These are phyloP conservation scores for Dermolepida albohirtum DNA, from an alignment of 2,888 invertebrate genomes.

Conservation along the genomic window DNA sequence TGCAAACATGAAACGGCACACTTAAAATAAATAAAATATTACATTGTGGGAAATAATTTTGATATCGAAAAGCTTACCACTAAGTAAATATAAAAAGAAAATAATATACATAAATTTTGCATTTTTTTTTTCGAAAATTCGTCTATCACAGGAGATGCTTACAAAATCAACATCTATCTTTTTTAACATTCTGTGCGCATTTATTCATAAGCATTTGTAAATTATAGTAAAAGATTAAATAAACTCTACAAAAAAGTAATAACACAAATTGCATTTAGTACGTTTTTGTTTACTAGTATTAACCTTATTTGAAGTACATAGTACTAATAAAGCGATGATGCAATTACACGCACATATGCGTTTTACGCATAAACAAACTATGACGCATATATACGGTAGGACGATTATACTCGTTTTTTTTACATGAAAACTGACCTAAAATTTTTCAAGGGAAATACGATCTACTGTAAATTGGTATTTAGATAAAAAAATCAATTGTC, in stretches of 20 bases:
- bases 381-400: background rate
- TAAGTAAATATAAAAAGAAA: too few species aligned
- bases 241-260: conserved; percentile 14
- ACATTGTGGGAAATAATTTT: too few species aligned
- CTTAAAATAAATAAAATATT: too few species aligned
- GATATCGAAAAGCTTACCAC: too few species aligned
- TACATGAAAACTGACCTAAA: too few species aligned
- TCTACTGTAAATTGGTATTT: too few species aligned
- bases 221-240: conserved; percentile 16
- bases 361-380: background rate
- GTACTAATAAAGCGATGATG: conserved; percentile 11
- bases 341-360: conserved; percentile 1
- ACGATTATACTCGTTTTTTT: background rate
- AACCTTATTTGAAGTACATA: conserved; percentile 22
- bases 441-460: too few species aligned
- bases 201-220: conserved; percentile 25
- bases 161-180: conserved; percentile 32
- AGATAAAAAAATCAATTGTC: too few species aligned
- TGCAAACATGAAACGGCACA: too few species aligned
- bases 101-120: background rate
- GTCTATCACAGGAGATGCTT: too few species aligned
- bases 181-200: conserved; percentile 23
- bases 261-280: conserved; percentile 18
- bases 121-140: background rate
- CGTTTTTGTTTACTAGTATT: conserved; percentile 9